Base-by-base conservation (phyloP, 2,797 vertebrate species). In the Sphaeramia orbicularis region DNA sequence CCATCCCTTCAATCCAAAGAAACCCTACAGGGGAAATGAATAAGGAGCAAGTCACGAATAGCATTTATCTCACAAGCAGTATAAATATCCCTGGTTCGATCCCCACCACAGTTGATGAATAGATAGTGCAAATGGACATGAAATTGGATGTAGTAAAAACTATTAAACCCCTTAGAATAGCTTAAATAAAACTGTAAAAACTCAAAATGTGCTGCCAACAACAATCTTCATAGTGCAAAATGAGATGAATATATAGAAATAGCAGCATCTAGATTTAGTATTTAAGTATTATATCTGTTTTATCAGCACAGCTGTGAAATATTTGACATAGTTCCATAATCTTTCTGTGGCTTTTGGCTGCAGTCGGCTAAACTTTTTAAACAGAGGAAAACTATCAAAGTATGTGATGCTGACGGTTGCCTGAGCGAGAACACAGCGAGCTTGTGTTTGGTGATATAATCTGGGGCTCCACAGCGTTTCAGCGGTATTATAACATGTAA, bases 81-180 rank as follows among this genome's bases (percentile, higher is more conserved):
- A 74, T 66, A 78, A 88, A 87, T 81, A 74, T 65, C 65, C 70
- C 55, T 74, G 62, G 74, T 78, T 76, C 71, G 42, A 85, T 80
- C 82, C 71, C 40, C 30, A 71, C 72, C 74, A 76, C 74, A 80
- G 83, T 52, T 84, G 75, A 86, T 86, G 76, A 76, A 59, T 62
- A 81, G 78, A 90, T 86, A 75, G 43, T 35, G 36, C 9, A 74
- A 71, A 60, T 61, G 10, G 14, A 41, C 48, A 41, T 56, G 7
- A 4, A 75, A 61, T 45, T 75, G 35, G 41, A 56, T 27, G 36
- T n/a, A 62, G 24, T 67, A 49, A 71, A 76, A 63, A 52, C 45
- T 41, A 71, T 80, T 83, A 80, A 54, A 37, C 4, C 40, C 15
- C 80, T 84, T 84, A 70, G 7, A 45, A 59, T 56, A 11, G 40